These are phyloP conservation scores for Lepidurus packardi DNA, from an alignment of 1,140 invertebrate species.

Conservation along the genomic window DNA sequence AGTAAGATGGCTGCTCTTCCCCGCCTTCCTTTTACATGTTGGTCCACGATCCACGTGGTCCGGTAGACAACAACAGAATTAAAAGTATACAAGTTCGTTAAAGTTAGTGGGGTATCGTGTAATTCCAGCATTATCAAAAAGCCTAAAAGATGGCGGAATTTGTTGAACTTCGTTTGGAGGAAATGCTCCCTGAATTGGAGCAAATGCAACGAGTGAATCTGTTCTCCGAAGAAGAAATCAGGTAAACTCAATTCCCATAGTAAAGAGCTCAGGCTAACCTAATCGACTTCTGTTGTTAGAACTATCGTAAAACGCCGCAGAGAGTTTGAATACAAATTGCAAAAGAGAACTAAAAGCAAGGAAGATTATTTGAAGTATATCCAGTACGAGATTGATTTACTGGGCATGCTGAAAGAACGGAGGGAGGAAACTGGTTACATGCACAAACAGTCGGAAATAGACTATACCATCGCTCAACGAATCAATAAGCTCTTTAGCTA, in stretches of 20 bases:
- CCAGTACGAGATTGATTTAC: slow-evolving; percentile 61
- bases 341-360: slow-evolving; percentile 58
- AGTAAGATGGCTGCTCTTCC: slow-evolving; percentile 10
- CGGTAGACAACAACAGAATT: not conserved
- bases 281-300: slow-evolving; percentile 46
- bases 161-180: slow-evolving; percentile 63
- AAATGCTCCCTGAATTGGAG: slow-evolving; percentile 64
- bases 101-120: not conserved
- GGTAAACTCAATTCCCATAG: slow-evolving; percentile 45
- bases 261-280: slow-evolving; percentile 30
- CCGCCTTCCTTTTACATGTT: not conserved
- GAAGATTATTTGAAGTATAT: slow-evolving; percentile 67
- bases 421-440: slow-evolving; percentile 49
- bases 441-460: slow-evolving; percentile 59
- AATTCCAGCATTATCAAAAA: not conserved
- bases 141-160: slow-evolving; percentile 61
- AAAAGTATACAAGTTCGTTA: not conserved
- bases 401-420: slow-evolving; percentile 55
- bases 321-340: slow-evolving; percentile 64
- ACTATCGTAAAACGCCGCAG: slow-evolving; percentile 61
- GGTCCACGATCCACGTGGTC: not conserved
- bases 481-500: slow-evolving; percentile 59
- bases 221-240: slow-evolving; percentile 61
- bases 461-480: slow-evolving; percentile 57
- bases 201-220: slow-evolving; percentile 62